Evolutionary conservation across 2,888 invertebrate genomes (phyloP).

Genomic region (Aporophyla nigra): DNA sequence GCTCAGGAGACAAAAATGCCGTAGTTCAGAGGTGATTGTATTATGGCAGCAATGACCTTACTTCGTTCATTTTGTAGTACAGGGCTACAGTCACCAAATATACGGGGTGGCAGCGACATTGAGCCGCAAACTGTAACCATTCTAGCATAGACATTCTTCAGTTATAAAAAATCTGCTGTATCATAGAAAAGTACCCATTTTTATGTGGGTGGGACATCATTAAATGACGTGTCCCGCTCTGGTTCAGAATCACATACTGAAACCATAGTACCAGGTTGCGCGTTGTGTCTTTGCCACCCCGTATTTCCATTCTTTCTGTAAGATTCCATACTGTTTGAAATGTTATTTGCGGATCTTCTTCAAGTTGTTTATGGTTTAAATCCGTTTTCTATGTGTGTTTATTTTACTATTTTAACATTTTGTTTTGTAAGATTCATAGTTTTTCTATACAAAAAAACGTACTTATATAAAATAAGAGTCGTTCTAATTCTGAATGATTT

Average conservation of each 20-base stretch:
- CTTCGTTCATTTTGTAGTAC: slow-evolving; percentile 46
- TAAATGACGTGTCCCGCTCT: no score
- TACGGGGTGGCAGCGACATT: no score
- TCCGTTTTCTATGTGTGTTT: slow-evolving; percentile 7
- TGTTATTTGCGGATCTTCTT: slow-evolving; percentile 35
- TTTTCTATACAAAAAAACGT: slow-evolving; percentile 8
- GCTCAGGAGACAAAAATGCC: slow-evolving; percentile 87
- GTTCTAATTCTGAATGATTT: slow-evolving; percentile 23
- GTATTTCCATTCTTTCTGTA: slow-evolving; percentile 12
- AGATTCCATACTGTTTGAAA: slow-evolving; percentile 26
- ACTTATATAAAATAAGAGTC: slow-evolving; percentile 2
- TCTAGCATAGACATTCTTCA: no score
- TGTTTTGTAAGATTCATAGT: slow-evolving; percentile 1
- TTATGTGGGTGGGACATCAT: no score
- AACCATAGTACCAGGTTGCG: no score
- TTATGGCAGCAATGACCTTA: slow-evolving; percentile 58
- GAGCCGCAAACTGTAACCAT: no score
- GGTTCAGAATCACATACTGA: no score
- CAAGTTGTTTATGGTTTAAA: slow-evolving; percentile 10
- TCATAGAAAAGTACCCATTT: no score
- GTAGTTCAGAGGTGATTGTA: slow-evolving; percentile 88
- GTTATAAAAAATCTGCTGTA: no score
- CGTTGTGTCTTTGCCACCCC: no score
- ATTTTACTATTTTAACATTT: slow-evolving; percentile 8
- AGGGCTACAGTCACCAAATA: slow-evolving; percentile 37